phyloP scores from a whole-genome alignment of 1,140 invertebrate species.

The Mya arenaria region DNA sequence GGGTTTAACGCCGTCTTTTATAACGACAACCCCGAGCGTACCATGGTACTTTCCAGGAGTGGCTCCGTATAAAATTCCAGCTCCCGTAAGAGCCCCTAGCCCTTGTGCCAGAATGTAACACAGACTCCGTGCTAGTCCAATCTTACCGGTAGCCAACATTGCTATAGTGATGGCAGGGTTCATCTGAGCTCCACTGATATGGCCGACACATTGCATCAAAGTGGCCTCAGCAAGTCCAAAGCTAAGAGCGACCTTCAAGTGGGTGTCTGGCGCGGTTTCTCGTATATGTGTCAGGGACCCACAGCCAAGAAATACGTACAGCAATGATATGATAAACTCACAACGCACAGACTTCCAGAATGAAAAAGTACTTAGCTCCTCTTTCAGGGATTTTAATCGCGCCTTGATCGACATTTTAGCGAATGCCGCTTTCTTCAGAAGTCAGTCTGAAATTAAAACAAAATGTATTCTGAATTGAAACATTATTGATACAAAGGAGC shows the following conservation, averaged over 20 bases:
- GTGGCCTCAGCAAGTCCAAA: conserved; percentile 94
- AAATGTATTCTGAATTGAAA: too few species aligned
- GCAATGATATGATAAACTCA: conserved; percentile 68
- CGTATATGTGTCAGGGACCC: conserved; percentile 60
- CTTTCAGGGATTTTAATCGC: conserved; percentile 39
- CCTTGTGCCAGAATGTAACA: conserved; percentile 81
- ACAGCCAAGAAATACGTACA: conserved; percentile 70
- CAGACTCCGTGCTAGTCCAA: conserved; percentile 87
- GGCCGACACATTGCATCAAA: conserved; percentile 74
- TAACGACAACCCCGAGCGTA: conserved; percentile 65
- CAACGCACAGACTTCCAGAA: conserved; percentile 71
- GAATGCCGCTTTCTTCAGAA: too few species aligned
- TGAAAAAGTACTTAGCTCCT: conserved; percentile 81
- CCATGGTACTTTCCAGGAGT: conserved; percentile 61
- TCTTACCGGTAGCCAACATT: conserved; percentile 86
- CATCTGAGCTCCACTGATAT: conserved; percentile 79
- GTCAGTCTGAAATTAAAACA: too few species aligned
- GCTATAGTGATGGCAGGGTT: conserved; percentile 78
- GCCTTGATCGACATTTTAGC: conserved; percentile 48
- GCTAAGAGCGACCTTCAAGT: conserved; percentile 88
- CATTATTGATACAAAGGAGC: too few species aligned
- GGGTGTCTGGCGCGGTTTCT: conserved; percentile 17
- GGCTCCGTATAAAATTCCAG: conserved; percentile 73
- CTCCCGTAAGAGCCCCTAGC: conserved; percentile 74
- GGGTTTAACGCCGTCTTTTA: conserved; percentile 61